A percentile compares a stretch with the other conserved stretches of the same genome.
Evolutionary conservation across 2,113 vertebrate genomes (phyloP).

Genomic region (Saiga tatarica): DNA sequence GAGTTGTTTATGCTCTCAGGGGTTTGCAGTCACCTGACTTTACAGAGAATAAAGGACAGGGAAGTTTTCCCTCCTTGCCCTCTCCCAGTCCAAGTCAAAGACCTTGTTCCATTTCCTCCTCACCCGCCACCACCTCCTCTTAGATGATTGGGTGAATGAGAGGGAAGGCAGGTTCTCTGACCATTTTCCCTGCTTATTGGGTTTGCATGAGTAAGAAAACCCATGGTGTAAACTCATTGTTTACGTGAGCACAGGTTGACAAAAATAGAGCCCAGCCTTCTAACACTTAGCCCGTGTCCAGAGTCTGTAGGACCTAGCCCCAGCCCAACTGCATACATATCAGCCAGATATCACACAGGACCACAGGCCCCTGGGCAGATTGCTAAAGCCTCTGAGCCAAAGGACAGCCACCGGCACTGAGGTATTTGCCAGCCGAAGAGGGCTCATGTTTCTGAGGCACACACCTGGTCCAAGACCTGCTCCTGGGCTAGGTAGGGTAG

Average conservation of each 20-base stretch:
- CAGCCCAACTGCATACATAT: accelerated
- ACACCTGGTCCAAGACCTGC: background rate
- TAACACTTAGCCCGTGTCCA: background rate
- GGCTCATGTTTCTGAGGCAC: background rate
- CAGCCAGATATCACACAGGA: background rate
- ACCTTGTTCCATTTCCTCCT: background rate
- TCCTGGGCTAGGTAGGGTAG: background rate
- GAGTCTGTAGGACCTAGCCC: background rate
- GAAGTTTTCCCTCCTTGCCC: background rate
- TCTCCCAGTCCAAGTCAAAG: background rate
- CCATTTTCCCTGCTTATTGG: background rate
- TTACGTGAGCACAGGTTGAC: background rate
- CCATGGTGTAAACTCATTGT: background rate
- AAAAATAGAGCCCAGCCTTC: constrained; percentile 42
- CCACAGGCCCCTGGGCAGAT: background rate
- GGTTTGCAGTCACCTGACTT: background rate
- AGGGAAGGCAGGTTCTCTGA: constrained; percentile 27
- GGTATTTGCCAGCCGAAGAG: background rate
- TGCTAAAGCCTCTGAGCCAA: background rate
- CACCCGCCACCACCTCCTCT: background rate
- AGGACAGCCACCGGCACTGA: background rate
- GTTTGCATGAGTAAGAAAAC: constrained; percentile 60
- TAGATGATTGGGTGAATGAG: constrained; percentile 46
- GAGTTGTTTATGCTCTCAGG: background rate
- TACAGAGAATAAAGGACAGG: background rate